Percentiles rank a stretch among this genome's conserved stretches.
phyloP scores from a whole-genome alignment of 2,888 invertebrate species.

The Acrocera orbiculus region DNA sequence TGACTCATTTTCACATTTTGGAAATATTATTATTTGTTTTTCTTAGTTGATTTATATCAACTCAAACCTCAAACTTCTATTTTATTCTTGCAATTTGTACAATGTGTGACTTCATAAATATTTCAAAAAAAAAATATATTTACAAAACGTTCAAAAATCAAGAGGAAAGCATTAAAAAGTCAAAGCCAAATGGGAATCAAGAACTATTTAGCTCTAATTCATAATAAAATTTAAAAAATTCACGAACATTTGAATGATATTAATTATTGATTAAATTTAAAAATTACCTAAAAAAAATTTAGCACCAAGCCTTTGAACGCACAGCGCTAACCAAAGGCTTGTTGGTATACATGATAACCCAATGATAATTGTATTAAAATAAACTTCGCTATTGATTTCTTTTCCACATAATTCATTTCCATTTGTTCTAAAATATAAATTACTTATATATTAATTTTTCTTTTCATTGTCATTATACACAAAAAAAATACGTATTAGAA shows the following conservation, averaged over 20 bases:
- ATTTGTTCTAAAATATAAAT: neutral
- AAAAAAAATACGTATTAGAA: conserved; percentile 18
- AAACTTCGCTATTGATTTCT: conserved; percentile 47
- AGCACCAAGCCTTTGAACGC: conserved; percentile 60
- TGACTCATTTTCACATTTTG: no score
- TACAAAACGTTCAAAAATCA: no score
- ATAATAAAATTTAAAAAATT: neutral
- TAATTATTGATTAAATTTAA: no score
- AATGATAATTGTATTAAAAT: conserved; percentile 58
- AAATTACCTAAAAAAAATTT: conserved; percentile 66
- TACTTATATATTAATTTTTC: neutral
- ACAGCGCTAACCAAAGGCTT: conserved; percentile 58
- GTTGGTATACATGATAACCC: conserved; percentile 66
- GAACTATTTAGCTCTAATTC: neutral
- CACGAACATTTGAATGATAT: no score
- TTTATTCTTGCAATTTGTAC: no score
- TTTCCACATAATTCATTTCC: neutral
- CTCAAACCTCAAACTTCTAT: no score
- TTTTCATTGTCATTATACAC: neutral
- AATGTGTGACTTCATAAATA: no score
- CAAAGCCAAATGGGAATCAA: no score
- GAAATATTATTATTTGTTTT: no score
- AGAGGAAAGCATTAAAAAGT: no score
- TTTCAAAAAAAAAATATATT: no score
- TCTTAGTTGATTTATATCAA: no score